phyloP scores from a whole-genome alignment of 2,888 invertebrate species.

The Rhamnusium bicolor region DNA sequence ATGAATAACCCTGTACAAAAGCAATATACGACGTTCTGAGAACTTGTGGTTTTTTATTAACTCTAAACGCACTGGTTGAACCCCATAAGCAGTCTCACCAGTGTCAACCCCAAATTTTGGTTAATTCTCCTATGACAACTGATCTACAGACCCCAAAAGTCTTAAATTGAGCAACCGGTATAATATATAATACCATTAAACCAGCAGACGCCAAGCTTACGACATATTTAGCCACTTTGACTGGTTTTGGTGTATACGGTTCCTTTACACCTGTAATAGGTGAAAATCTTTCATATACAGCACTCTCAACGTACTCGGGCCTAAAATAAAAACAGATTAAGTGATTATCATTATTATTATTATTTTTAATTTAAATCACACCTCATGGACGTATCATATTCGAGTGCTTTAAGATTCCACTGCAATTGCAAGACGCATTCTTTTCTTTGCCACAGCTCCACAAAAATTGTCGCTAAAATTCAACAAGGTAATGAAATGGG shows the following conservation, averaged over 20 bases:
- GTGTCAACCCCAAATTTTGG: too few species aligned
- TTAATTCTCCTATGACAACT: too few species aligned
- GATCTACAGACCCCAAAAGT: too few species aligned
- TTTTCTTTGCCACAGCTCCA: constrained; percentile 65
- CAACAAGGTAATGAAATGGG: too few species aligned
- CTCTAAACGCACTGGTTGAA: too few species aligned
- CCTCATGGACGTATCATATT: constrained; percentile 55
- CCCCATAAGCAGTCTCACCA: too few species aligned
- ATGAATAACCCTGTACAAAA: too few species aligned
- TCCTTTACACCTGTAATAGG: constrained; percentile 38
- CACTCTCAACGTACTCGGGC: constrained; percentile 48
- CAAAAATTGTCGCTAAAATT: constrained; percentile 62
- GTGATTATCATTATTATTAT: background rate
- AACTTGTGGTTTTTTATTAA: too few species aligned
- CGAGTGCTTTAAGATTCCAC: constrained; percentile 62
- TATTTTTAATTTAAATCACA: constrained; percentile 24
- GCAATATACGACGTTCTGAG: too few species aligned
- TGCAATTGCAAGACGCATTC: constrained; percentile 60
- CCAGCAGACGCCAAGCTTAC: constrained; percentile 38
- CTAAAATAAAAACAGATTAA: constrained; percentile 39
- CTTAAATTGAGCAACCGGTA: too few species aligned
- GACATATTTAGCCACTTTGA: constrained; percentile 36
- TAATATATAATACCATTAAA: constrained; percentile 47
- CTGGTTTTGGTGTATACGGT: constrained; percentile 40
- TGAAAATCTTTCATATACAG: constrained; percentile 40